Evolutionary conservation across 2,797 vertebrate genomes (phyloP).

Genomic region (Pyrocephalus nanus): DNA sequence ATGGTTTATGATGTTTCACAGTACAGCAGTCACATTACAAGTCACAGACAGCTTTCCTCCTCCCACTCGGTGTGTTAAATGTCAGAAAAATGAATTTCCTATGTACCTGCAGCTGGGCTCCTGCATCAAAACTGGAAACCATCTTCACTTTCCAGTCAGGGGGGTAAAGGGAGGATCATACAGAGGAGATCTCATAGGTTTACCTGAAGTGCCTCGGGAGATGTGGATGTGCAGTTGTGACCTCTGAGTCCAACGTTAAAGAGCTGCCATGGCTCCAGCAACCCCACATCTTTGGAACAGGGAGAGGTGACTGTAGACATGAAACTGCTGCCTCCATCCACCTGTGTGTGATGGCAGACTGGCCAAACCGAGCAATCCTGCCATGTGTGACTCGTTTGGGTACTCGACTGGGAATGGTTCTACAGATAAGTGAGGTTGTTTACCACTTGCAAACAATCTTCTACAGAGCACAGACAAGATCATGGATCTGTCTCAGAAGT

Average conservation of each 20-base stretch:
- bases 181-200: not conserved
- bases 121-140: not conserved
- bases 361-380: not conserved
- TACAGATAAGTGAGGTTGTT: not conserved
- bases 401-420: not conserved
- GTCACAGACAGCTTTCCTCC: not conserved
- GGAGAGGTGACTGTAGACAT: fast-evolving
- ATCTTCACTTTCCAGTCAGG: not conserved
- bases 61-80: not conserved
- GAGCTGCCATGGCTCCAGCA: not conserved
- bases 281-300: fast-evolving
- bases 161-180: fast-evolving
- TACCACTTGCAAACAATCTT: not conserved
- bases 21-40: fast-evolving
- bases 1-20: not conserved
- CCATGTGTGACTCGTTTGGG: fast-evolving
- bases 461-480: not conserved
- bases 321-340: not conserved
- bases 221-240: not conserved
- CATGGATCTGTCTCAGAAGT: not conserved
- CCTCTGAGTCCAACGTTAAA: fast-evolving
- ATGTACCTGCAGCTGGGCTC: not conserved
- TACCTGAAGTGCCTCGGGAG: not conserved
- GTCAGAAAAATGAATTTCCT: not conserved
- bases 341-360: fast-evolving